A percentile compares a stretch with the other conserved stretches of the same genome.
Conservation (phyloP, 2,113 vertebrate species). For the Xiphophorus maculatus region DNA sequence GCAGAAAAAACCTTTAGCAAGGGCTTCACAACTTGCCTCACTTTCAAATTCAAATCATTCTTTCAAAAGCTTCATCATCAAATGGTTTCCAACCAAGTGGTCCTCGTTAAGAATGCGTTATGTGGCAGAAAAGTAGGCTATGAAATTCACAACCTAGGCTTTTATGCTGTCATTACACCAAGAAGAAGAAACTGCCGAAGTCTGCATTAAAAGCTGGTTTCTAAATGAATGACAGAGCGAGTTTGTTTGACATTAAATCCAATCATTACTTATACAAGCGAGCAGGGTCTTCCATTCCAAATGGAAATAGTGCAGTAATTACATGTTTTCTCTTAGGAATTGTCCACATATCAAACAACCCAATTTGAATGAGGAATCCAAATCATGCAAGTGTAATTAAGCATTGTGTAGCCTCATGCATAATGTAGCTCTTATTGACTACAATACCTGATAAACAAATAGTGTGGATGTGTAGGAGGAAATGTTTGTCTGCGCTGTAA, state of each 20-base stretch:
- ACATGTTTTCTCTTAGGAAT: constrained; percentile 65
- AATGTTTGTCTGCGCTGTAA: constrained; percentile 38
- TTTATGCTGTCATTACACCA: constrained; percentile 52
- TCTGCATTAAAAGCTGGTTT: constrained; percentile 30
- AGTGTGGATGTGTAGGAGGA: constrained; percentile 39
- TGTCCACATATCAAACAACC: constrained; percentile 59
- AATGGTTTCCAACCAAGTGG: constrained; percentile 57
- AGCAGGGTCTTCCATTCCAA: constrained; percentile 45
- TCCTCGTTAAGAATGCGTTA: constrained; percentile 51
- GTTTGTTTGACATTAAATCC: constrained; percentile 48
- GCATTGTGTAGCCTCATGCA: constrained; percentile 68
- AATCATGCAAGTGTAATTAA: constrained; percentile 73
- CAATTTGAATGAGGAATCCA: constrained; percentile 66
- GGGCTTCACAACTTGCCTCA: constrained; percentile 46
- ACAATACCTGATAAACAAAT: constrained; percentile 74
- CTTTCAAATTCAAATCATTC: constrained; percentile 74
- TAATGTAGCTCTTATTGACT: constrained; percentile 63
- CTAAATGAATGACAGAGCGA: constrained; percentile 22
- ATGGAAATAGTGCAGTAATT: constrained; percentile 69
- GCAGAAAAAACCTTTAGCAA: constrained; percentile 55
- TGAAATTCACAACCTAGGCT: constrained; percentile 54
- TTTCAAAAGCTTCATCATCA: constrained; percentile 74
- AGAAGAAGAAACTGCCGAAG: constrained; percentile 39
- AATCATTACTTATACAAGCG: constrained; percentile 38
- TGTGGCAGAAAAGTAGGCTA: constrained; percentile 66